Evolutionary conservation across 2,797 vertebrate genomes (phyloP).

Genomic region (Chelonia mydas): DNA sequence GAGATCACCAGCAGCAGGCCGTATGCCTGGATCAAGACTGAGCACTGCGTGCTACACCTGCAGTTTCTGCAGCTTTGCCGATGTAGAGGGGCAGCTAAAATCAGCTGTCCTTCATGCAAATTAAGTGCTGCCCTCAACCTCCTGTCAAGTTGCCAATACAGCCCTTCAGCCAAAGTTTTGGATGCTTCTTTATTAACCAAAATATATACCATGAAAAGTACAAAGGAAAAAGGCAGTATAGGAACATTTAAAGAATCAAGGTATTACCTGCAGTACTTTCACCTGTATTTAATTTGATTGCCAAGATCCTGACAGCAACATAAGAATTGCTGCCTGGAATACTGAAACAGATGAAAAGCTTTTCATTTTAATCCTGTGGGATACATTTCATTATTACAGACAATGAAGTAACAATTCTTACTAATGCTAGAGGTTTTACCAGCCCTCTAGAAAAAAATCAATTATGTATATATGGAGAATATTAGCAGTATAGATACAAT

Average conservation of each 20-base stretch:
- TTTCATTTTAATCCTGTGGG: accelerated
- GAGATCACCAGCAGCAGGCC: not conserved
- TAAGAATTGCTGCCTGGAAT: not conserved
- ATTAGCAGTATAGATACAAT: not conserved
- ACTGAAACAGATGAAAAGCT: not conserved
- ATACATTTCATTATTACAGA: accelerated
- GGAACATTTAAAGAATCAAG: not conserved
- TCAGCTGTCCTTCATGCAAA: not conserved
- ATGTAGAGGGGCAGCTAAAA: not conserved
- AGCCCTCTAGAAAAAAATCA: accelerated
- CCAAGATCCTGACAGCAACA: accelerated
- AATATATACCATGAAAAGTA: not conserved
- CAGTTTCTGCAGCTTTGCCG: not conserved
- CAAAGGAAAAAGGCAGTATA: not conserved
- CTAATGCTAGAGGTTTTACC: not conserved
- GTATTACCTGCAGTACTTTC: accelerated
- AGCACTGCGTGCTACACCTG: not conserved
- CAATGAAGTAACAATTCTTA: accelerated
- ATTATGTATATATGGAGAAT: not conserved
- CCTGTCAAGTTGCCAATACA: not conserved
- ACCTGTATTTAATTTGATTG: accelerated
- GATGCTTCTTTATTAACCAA: not conserved
- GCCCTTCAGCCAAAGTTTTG: not conserved
- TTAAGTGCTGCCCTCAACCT: not conserved
- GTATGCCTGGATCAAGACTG: accelerated